Conservation (phyloP, 2,113 vertebrate species). For the Antigone vipio region DNA sequence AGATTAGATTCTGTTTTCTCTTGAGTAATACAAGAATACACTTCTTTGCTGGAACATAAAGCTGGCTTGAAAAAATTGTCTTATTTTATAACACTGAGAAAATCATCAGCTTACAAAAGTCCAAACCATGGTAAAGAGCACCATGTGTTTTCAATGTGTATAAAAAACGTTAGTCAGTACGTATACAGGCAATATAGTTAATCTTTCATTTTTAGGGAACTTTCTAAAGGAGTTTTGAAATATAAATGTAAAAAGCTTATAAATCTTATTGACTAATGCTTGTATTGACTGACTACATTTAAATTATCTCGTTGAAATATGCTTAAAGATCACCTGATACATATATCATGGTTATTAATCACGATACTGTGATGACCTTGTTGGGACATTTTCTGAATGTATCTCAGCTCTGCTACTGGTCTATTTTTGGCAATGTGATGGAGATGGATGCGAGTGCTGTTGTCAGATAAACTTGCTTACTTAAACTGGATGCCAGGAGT, state of each 20-base stretch:
- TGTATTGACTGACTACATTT: background rate
- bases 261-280: background rate
- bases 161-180: background rate
- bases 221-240: background rate
- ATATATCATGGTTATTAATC: background rate
- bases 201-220: background rate
- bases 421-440: background rate
- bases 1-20: background rate
- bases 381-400: background rate
- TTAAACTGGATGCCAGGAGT: background rate
- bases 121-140: background rate
- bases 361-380: background rate
- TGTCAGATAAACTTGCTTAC: background rate
- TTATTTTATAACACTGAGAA: constrained; percentile 35
- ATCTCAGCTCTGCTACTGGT: background rate
- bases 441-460: background rate
- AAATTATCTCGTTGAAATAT: background rate
- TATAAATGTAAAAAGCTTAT: background rate
- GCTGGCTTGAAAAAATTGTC: background rate
- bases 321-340: background rate
- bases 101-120: constrained; percentile 10
- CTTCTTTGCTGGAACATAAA: constrained; percentile 4
- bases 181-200: background rate
- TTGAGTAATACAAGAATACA: background rate
- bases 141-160: background rate